Conservation (phyloP, 2,113 vertebrate species). For the Protomyctophum bolini region DNA sequence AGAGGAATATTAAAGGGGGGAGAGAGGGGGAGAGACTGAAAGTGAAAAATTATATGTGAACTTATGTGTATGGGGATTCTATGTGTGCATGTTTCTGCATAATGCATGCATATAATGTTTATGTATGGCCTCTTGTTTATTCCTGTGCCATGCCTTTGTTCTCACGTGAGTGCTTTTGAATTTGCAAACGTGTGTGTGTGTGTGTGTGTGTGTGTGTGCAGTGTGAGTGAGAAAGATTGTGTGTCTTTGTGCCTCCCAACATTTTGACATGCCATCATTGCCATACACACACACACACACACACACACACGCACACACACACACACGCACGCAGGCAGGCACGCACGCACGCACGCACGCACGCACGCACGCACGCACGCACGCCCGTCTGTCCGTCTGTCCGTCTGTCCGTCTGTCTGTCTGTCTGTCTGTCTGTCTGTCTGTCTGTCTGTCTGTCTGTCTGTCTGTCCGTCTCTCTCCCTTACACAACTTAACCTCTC, state of each 20-base stretch:
- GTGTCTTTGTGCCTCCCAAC: conserved; percentile 14
- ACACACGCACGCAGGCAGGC: too few species aligned
- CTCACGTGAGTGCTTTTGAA: conserved; percentile 45
- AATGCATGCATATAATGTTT: conserved; percentile 72
- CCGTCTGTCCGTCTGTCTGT: conserved; percentile 54
- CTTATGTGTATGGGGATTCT: conserved; percentile 36
- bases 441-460: conserved; percentile 38
- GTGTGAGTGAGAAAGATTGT: background rate
- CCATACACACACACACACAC: too few species aligned
- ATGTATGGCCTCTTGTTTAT: conserved; percentile 69
- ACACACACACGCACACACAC: too few species aligned
- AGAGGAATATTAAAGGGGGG: conserved; percentile 71
- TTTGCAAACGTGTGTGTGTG: conserved; percentile 32
- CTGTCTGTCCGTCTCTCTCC: conserved; percentile 48
- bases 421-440: conserved; percentile 1
- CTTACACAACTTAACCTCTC: conserved; percentile 68
- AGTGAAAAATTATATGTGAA: conserved; percentile 68
- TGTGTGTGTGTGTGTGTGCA: background rate
- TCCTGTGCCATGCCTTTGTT: conserved; percentile 65
- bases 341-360: too few species aligned
- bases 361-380: too few species aligned
- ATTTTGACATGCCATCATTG: conserved; percentile 17
- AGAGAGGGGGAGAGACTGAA: conserved; percentile 54
- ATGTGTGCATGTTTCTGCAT: conserved; percentile 64
- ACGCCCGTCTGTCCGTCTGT: conserved; percentile 83